Evolutionary conservation across 2,113 vertebrate genomes (phyloP).

Genomic region (Embiotoca jacksoni): DNA sequence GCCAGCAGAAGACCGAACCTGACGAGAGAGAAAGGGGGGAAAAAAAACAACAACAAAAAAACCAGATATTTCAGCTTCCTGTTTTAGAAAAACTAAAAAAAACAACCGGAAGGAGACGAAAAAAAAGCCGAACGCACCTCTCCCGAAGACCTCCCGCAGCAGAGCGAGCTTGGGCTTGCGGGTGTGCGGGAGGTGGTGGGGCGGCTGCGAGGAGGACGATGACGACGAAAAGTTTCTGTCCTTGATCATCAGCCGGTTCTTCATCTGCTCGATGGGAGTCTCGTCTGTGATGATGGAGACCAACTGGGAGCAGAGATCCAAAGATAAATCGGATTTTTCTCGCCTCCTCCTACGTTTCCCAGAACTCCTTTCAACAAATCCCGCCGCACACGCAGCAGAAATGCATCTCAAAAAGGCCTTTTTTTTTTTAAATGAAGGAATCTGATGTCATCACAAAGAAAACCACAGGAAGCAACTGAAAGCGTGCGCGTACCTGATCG

Average conservation of each 20-base stretch:
- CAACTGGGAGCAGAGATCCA: conserved; percentile 67
- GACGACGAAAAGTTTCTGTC: conserved; percentile 67
- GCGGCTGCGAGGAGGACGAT: conserved; percentile 61
- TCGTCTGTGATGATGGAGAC: conserved; percentile 87
- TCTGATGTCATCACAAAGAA: too few relatives aligned
- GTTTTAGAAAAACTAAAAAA: too few relatives aligned
- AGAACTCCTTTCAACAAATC: too few relatives aligned
- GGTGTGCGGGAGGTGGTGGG: conserved; percentile 72
- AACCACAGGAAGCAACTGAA: too few relatives aligned
- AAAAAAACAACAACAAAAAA: too few relatives aligned
- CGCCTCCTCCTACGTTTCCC: too few relatives aligned
- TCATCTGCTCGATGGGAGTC: conserved; percentile 87
- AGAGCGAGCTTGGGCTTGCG: conserved; percentile 86
- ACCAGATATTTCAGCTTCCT: too few relatives aligned
- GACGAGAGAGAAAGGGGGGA: not conserved
- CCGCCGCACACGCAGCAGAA: too few relatives aligned
- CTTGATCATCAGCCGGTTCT: conserved; percentile 83
- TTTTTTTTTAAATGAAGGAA: too few relatives aligned
- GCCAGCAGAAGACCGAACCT: conserved; percentile 87
- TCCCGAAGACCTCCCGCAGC: conserved; percentile 86
- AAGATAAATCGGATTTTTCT: too few relatives aligned
- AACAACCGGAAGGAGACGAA: not conserved
- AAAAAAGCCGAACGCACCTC: conserved; percentile 76
- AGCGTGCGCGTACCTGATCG: conserved; percentile 81
- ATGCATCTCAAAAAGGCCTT: too few relatives aligned